Conservation (phyloP, 2,113 vertebrate species). For the Ovibos moschatus region DNA sequence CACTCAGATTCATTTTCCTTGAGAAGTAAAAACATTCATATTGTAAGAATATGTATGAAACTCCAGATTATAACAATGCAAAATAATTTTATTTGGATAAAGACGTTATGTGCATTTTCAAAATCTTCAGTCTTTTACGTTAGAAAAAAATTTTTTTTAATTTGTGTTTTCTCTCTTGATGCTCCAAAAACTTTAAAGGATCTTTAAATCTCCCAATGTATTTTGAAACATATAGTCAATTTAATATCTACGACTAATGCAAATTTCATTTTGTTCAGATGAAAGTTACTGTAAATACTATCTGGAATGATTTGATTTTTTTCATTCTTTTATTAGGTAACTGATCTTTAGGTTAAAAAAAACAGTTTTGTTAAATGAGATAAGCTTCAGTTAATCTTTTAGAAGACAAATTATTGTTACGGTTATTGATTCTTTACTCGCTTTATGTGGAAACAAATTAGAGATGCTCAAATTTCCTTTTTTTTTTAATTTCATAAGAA, state of each 20-base stretch:
- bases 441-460: slow-evolving; percentile 55
- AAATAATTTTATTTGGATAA: slow-evolving; percentile 5
- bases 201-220: neutral
- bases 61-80: neutral
- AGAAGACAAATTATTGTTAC: slow-evolving; percentile 31
- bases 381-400: slow-evolving; percentile 35
- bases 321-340: neutral
- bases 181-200: neutral
- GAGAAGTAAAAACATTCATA: neutral
- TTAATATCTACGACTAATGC: neutral
- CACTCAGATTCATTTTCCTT: neutral
- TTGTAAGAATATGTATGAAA: neutral
- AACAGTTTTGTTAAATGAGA: neutral
- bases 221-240: neutral
- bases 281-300: slow-evolving; percentile 1
- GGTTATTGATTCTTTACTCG: slow-evolving; percentile 50
- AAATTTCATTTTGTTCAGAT: slow-evolving; percentile 28
- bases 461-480: slow-evolving; percentile 45
- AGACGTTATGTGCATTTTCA: neutral
- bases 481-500: slow-evolving; percentile 43
- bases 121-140: neutral
- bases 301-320: neutral
- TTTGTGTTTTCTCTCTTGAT: neutral
- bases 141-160: neutral
- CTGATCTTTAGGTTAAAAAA: neutral